Evolutionary conservation across 64 coral and sea anemone species (phyloP).

Genomic region (Montipora foliosa): DNA sequence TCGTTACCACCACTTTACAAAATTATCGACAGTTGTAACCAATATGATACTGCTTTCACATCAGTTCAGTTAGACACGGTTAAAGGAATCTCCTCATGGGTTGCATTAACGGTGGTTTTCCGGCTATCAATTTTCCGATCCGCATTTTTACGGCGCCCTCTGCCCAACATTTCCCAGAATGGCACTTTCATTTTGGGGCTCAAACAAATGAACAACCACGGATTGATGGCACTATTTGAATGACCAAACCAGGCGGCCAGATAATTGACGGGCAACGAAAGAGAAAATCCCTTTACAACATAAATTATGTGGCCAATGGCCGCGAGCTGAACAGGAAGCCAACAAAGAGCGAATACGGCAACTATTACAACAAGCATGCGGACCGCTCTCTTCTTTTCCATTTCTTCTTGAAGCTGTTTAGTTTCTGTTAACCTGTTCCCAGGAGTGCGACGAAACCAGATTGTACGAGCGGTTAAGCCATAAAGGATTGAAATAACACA

Average conservation of each 20-base stretch:
- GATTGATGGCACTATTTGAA: constrained; percentile 68
- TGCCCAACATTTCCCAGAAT: neutral
- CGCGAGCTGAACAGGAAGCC: constrained; percentile 57
- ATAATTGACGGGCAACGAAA: neutral
- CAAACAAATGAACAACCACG: constrained; percentile 48
- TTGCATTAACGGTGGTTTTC: too few relatives aligned
- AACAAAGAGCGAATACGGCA: constrained; percentile 50
- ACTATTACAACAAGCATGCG: constrained; percentile 67
- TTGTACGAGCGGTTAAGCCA: constrained; percentile 19
- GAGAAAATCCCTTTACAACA: too few relatives aligned
- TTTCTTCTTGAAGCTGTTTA: neutral
- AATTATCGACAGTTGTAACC: too few relatives aligned
- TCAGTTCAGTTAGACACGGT: too few relatives aligned
- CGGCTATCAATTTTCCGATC: too few relatives aligned
- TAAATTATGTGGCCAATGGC: neutral
- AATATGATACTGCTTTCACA: too few relatives aligned
- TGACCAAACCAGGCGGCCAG: constrained; percentile 36
- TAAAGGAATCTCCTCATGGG: neutral
- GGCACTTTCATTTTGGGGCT: neutral
- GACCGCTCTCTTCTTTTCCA: constrained; percentile 6
- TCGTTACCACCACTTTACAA: too few relatives aligned
- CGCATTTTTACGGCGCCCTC: neutral
- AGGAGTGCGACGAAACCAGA: constrained; percentile 55
- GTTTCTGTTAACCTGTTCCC: constrained; percentile 1
- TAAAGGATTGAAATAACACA: constrained; percentile 51